phyloP scores from a whole-genome alignment of 2,113 vertebrate species.

The Xiphophorus maculatus region DNA sequence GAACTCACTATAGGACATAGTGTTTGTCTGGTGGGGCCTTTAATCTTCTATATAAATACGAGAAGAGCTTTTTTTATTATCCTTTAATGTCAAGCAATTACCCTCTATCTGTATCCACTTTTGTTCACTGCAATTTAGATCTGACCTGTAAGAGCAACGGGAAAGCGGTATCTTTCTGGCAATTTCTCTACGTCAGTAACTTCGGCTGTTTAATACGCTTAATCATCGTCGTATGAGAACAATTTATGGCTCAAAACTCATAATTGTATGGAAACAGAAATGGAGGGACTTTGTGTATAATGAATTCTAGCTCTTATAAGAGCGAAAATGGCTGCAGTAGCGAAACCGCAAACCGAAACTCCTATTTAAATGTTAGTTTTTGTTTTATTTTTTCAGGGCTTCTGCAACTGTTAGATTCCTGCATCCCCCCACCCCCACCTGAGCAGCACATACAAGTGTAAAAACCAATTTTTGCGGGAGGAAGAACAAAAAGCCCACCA shows the following conservation, averaged over 20 bases:
- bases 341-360: neutral
- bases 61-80: neutral
- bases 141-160: neutral
- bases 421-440: neutral
- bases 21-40: neutral
- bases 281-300: neutral
- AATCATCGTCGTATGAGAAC: neutral
- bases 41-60: neutral
- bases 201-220: neutral
- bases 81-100: conserved; percentile 8
- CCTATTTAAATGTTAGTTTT: conserved; percentile 24
- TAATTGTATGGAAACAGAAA: neutral
- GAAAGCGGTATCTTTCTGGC: neutral
- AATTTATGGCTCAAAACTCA: neutral
- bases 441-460: conserved; percentile 17
- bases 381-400: neutral
- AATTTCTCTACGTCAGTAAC: neutral
- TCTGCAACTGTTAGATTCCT: conserved; percentile 21
- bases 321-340: neutral
- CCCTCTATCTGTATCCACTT: conserved; percentile 4
- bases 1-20: neutral
- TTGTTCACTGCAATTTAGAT: conserved; percentile 3
- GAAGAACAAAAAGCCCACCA: conserved; percentile 28
- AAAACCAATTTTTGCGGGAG: neutral
- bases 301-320: neutral